These are phyloP conservation scores for Aradophagus sp. DNA, from an alignment of 1,140 invertebrate genomes.

Conservation along the genomic window DNA sequence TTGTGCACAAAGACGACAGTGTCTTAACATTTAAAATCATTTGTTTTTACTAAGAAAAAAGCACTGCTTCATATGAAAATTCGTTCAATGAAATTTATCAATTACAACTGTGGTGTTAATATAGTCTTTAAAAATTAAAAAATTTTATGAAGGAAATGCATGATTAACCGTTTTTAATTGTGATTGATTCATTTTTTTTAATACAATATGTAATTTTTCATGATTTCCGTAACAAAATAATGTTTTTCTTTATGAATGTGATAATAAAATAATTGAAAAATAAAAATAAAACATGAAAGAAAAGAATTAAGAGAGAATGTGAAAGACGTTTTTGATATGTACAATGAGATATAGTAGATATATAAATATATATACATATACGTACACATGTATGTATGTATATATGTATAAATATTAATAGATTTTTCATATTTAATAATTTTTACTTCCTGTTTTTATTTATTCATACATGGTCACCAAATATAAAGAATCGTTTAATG, in stretches of 20 bases:
- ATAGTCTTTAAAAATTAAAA: not conserved
- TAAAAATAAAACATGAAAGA: conserved; percentile 36
- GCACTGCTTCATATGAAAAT: conserved; percentile 29
- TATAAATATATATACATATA: conserved; percentile 29
- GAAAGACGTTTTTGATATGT: conserved; percentile 68
- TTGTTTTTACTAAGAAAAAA: conserved; percentile 22
- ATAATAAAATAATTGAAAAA: no score
- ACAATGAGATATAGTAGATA: conserved; percentile 68
- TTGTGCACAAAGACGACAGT: conserved; percentile 23
- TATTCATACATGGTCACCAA: conserved; percentile 30
- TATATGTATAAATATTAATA: conserved; percentile 48
- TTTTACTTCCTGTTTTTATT: conserved; percentile 26
- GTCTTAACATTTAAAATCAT: conserved; percentile 1
- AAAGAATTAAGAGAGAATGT: conserved; percentile 34
- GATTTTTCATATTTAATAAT: conserved; percentile 38
- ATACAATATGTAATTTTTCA: conserved; percentile 1
- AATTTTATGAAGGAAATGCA: not conserved
- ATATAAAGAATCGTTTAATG: conserved; percentile 14
- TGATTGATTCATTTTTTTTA: conserved; percentile 9
- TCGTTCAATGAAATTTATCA: no score
- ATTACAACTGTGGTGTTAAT: conserved; percentile 9
- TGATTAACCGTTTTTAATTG: conserved; percentile 19
- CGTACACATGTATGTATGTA: no score
- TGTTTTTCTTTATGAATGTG: conserved; percentile 29
- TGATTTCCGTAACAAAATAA: conserved; percentile 38